Evolutionary conservation across 92 coral and sea anemone species (phyloP), one percentile per base, ranked within the genome.

Genomic region (Heteractis magnifica): DNA sequence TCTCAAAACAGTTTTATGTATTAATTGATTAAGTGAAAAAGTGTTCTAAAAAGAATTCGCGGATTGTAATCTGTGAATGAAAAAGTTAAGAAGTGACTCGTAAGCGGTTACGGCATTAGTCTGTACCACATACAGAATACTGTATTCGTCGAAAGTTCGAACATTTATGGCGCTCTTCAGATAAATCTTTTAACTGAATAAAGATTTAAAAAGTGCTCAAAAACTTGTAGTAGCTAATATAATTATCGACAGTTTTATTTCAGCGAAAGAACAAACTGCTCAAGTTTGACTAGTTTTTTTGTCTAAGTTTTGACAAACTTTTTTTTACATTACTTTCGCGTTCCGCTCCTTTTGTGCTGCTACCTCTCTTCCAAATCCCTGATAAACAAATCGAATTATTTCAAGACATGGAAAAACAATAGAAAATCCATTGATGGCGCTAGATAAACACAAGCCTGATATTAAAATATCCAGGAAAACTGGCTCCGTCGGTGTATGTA

Each of bases 21-120:
- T 51, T 71, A 75, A 73, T 80, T 80, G 19, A 79, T 64, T 0
- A 16, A 10, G 55, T 80, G 70, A 56, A 77, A 77, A 52, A 51
- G 44, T 26, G 26, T 71, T 65, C 41, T 76, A 18, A 79, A 52
- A 44, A 21, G 62, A n/a, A 71, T 56, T 56, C 76, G 48, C 73
- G 44, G 44, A 34, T 34, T 34, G 1, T 34, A 34, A 34, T 0
- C 44, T 34, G 44, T 34, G 44, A 34, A 34, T 34, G 44, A 34
- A 34, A 34, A 34, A 34, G 44, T 34, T 0, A 53, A 8, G 4
- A 53, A 12, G 58, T 12, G 58, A 12, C 10, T 8, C 13, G 44
- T 34, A 34, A 34, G 2, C 2, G 44, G 44, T 34, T 34, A 34
- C 44, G 44, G 44, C 3, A 34, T 34, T 34, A 34, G 44, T 34